Evolutionary conservation across 2,113 vertebrate genomes (phyloP), one percentile per base, ranked within the genome.

Genomic region (Charina bottae): DNA sequence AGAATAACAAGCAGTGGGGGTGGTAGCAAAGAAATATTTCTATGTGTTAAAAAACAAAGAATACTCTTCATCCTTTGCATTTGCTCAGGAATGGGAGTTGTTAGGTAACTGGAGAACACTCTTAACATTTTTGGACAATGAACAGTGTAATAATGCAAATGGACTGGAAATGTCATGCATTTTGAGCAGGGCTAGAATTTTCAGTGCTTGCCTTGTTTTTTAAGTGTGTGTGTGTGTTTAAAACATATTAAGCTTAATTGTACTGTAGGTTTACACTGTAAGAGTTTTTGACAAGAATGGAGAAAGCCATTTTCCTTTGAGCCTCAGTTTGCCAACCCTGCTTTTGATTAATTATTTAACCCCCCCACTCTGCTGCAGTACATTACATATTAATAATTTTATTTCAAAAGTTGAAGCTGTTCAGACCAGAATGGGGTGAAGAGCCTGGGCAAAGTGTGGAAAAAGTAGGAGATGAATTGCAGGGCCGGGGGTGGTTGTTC

Each of bases 21-120:
- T 54, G 42, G 17, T 8, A 42, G 6, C 90, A 89, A 62, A 96
- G 89, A 13, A 89, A 90, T 12, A 55, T 49, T 59, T n/a, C 84
- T 88, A 55, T 91, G 93, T 13, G 58, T 91, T 42, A 90, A 64
- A 90, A 78, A 92, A 4, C 33, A 78, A 78, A 78, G 33, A 78
- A 21, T 78, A 78, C 19, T 78, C 33, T 78, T 42, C 17, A 21
- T 78, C 17, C 17, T 42, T 42, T 78, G 33, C 72, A 78, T 42
- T 78, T 17, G 37, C 33, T 78, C 2, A 37, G 7, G 72, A 78
- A 78, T 78, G 33, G 72, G 19, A 78, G 72, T 78, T 78, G 33
- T 42, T 78, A 19, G 33, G 72, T 78, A 42, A 33, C 19, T 42
- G 72, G 33, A 78, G 17, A 78, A 33, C 72, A 21, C 37, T 78